Evolutionary conservation across 1,140 invertebrate genomes (phyloP), one percentile per base, ranked within the genome.

Genomic region (Brachionus manjavacas): DNA sequence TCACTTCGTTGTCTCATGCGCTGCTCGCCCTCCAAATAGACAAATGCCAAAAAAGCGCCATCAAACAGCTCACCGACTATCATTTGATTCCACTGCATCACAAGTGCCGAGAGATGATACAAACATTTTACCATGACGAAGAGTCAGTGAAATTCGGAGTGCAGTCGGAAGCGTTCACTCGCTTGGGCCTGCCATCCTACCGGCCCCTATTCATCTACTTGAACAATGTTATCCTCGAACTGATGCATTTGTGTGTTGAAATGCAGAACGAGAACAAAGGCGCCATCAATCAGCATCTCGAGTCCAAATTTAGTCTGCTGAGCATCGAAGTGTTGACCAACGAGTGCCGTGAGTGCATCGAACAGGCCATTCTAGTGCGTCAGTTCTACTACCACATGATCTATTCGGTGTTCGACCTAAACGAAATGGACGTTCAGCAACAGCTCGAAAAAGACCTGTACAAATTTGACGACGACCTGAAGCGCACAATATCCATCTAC

Each of bases 341-440:
- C 12, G 79, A 81, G 20, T 64, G 49, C 12, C 16, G 79, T 35
- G 79, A 81, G 20, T 81, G 79, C 60, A 81, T 81, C 12, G 79
- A 81, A 81, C 79, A 81, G 23, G 49, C 79, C 6, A 81, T 81
- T 23, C 16, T 81, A 25, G 79, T 81, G 3, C 49, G 79, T 12
- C 79, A 81, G 31, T 43, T 60, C 28, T 81, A 81, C 64, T 81
- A 81, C 25, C 79, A 81, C 28, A 81, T 81, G 79, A 46, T 81
- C 6, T 81, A 64, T 43, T 23, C 35, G 31, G 79, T 81, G 11
- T 81, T 81, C 31, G 79, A 81, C 23, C 14, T 31, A 6, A 28
- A 41, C 64, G 52, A 81, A 81, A 25, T 81, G 20, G 79, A 81
- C 2, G 31, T 68, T 23, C 49, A 81, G 3, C n/a, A 39, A 35